phyloP scores from a whole-genome alignment of 2,113 vertebrate genomes.

The Peucedramus taeniatus region DNA sequence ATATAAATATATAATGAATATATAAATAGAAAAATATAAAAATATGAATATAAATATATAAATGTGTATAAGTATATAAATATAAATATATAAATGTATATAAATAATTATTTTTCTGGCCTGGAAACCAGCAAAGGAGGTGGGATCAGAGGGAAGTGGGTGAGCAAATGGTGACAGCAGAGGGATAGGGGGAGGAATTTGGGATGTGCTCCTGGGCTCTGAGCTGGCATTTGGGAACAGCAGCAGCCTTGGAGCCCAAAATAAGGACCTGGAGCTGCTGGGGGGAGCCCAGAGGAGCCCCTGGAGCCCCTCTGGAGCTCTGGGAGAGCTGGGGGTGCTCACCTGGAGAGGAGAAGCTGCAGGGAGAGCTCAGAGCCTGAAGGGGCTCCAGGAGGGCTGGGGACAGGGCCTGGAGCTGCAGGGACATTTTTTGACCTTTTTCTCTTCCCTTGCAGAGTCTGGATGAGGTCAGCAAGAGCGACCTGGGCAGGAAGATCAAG shows the following conservation, averaged over 20 bases:
- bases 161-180: no score
- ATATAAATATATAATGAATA: no score
- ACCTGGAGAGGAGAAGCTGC: background rate
- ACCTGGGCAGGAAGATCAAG: background rate
- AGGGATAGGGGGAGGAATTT: no score
- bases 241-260: background rate
- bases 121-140: no score
- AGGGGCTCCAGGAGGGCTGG: background rate
- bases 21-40: no score
- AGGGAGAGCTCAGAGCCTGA: background rate
- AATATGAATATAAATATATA: no score
- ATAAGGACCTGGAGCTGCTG: background rate
- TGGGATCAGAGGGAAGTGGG: no score
- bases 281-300: background rate
- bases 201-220: no score
- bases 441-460: background rate
- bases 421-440: background rate
- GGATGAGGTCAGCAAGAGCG: background rate
- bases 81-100: no score
- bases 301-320: background rate
- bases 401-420: accelerated
- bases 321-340: background rate
- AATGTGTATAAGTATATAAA: no score
- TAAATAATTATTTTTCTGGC: no score
- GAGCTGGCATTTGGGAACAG: no score